Evolutionary conservation across 2,888 invertebrate genomes (phyloP), one percentile per base, ranked within the genome.

Genomic region (Arenicola marina): DNA sequence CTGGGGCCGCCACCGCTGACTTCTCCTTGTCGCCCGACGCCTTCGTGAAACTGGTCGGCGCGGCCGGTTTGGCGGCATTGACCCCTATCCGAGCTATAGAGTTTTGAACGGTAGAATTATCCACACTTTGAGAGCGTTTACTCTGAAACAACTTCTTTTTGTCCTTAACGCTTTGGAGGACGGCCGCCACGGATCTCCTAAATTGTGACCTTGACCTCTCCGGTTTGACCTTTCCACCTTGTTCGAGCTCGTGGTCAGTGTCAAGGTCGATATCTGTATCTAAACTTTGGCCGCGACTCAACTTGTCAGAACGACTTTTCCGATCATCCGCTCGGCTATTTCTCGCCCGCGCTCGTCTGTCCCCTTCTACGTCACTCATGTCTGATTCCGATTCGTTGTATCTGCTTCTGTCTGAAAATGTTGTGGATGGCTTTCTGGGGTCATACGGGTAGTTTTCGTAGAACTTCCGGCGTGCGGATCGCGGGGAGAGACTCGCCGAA

Each of bases 151-250:
- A 31, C 31, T 62, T 66, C 21, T 70, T 45, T 48, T 66, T 68
- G 21, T 70, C 71, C 33, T 65, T 68, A 38, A 67, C 68, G 4
- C 61, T 57, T 31, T 66, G 63, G 51, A 70, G 61, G 64, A 69
- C 66, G 38, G 24, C 28, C 2, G 57, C 29, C 4, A 18, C 24
- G 29, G 18, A 18, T 7, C 15, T 59, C n/a, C 18, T 32, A 2
- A n/a, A 32, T 4, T 29, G 32, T 11, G 7, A 53, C 33, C 11
- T 11, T 38, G 11, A n/a, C 43, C 43, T 38, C n/a, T 38, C 43
- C 11, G 43, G 43, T n/a, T 48, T 48, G n/a, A n/a, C 48, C 26
- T 24, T 11, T 24, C 48, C 7, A 24, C 31, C 15, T 31, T 32
- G 7, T 7, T 15, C 29, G 15, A 53, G 11, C 7, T 31, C 33